Percentiles rank a stretch among this genome's conserved stretches.
phyloP scores from a whole-genome alignment of 1,140 invertebrate genomes.

The Laodelphax striatellus region DNA sequence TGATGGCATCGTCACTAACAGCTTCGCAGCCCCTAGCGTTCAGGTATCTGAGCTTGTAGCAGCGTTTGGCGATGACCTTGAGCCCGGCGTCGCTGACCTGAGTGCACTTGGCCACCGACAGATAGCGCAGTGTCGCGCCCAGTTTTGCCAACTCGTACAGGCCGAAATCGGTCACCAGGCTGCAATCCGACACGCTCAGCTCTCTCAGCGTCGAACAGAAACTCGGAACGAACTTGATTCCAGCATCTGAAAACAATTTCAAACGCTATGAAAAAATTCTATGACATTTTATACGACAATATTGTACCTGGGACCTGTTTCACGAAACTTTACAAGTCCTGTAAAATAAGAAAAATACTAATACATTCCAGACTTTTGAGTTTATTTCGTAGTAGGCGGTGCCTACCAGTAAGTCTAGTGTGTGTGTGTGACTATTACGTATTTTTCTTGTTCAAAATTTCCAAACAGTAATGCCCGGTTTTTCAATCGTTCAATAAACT shows the following conservation, averaged over 20 bases:
- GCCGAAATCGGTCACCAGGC: conserved; percentile 80
- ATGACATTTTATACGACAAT: too few relatives aligned
- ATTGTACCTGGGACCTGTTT: too few relatives aligned
- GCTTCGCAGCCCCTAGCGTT: conserved; percentile 86
- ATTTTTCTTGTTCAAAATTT: too few relatives aligned
- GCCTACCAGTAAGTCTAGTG: too few relatives aligned
- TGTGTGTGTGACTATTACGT: too few relatives aligned
- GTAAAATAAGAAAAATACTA: too few relatives aligned
- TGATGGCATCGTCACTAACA: conserved; percentile 78
- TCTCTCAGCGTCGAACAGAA: conserved; percentile 75
- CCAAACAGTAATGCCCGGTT: too few relatives aligned
- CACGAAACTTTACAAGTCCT: too few relatives aligned
- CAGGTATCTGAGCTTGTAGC: conserved; percentile 79
- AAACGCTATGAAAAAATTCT: neutral
- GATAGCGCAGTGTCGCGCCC: conserved; percentile 68
- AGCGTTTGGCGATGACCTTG: conserved; percentile 74
- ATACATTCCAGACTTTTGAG: too few relatives aligned
- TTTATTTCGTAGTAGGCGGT: too few relatives aligned
- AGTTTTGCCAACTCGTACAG: conserved; percentile 80
- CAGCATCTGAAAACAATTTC: conserved; percentile 44
- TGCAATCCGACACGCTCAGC: conserved; percentile 81
- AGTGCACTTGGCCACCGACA: conserved; percentile 83
- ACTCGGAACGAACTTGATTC: conserved; percentile 68
- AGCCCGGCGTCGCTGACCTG: conserved; percentile 74
- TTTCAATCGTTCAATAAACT: too few relatives aligned